phyloP scores from a whole-genome alignment of 1,140 invertebrate species.

The Cylas formicarius region DNA sequence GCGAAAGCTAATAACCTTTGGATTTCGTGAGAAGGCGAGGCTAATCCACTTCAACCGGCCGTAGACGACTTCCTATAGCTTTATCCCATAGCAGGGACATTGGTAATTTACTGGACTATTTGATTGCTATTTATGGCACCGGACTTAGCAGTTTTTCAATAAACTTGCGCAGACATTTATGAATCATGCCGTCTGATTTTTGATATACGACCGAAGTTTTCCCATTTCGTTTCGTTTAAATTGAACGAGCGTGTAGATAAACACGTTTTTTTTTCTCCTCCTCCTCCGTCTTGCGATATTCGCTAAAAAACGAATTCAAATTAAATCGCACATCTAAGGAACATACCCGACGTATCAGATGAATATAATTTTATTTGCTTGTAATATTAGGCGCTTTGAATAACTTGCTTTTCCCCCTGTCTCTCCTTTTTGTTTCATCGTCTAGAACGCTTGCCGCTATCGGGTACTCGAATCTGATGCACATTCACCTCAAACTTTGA shows the following conservation, averaged over 20 bases:
- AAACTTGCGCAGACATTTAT: conserved; percentile 27
- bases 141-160: conserved; percentile 32
- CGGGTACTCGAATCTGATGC: too few relatives aligned
- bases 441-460: too few relatives aligned
- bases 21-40: conserved; percentile 27
- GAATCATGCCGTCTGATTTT: conserved; percentile 22
- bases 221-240: conserved; percentile 18
- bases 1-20: conserved; percentile 32
- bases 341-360: too few relatives aligned
- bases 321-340: too few relatives aligned
- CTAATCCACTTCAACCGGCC: conserved; percentile 35
- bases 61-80: conserved; percentile 32
- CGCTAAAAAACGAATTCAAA: too few relatives aligned
- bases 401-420: too few relatives aligned
- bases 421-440: too few relatives aligned
- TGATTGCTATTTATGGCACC: conserved; percentile 35
- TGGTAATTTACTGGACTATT: conserved; percentile 34
- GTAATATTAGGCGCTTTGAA: too few relatives aligned
- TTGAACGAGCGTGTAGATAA: conserved; percentile 3
- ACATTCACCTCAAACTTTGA: too few relatives aligned
- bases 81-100: conserved; percentile 34
- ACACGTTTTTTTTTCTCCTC: too few relatives aligned
- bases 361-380: too few relatives aligned
- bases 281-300: too few relatives aligned
- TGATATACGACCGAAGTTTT: conserved; percentile 15